phyloP scores from a whole-genome alignment of 2,113 vertebrate genomes.

The Alectura lathami region DNA sequence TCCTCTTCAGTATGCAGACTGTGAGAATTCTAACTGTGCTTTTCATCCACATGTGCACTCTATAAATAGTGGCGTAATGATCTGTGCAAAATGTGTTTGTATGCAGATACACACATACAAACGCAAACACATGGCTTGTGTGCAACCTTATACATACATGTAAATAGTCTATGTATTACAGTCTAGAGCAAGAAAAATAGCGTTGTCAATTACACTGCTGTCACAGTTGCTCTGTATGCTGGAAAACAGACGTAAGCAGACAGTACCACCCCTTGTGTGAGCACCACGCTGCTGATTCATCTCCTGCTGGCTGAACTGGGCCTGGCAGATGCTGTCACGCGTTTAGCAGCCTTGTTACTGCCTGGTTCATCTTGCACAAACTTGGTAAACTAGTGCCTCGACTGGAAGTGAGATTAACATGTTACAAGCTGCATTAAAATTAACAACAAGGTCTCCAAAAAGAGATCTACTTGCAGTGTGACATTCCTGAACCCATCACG shows the following conservation, averaged over 20 bases:
- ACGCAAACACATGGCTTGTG: no score
- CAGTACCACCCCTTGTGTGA: background rate
- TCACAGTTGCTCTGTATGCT: background rate
- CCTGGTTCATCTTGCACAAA: background rate
- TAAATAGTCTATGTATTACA: background rate
- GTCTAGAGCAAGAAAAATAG: background rate
- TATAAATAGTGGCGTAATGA: accelerated
- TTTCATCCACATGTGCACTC: background rate
- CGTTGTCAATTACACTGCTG: background rate
- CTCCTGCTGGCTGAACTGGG: background rate
- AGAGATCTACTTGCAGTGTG: background rate
- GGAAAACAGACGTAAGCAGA: background rate
- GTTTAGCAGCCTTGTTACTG: background rate
- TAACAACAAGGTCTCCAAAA: background rate
- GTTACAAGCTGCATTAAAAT: background rate
- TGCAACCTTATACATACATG: background rate
- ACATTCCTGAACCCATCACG: background rate
- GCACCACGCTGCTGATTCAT: background rate
- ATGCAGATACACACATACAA: accelerated
- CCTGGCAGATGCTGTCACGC: background rate
- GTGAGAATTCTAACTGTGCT: background rate
- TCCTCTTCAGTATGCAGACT: accelerated
- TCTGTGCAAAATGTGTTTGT: background rate
- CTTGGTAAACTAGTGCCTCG: background rate
- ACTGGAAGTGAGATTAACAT: background rate